Base-by-base conservation (phyloP, 1,140 invertebrate species). In the Heterodera carotae region DNA sequence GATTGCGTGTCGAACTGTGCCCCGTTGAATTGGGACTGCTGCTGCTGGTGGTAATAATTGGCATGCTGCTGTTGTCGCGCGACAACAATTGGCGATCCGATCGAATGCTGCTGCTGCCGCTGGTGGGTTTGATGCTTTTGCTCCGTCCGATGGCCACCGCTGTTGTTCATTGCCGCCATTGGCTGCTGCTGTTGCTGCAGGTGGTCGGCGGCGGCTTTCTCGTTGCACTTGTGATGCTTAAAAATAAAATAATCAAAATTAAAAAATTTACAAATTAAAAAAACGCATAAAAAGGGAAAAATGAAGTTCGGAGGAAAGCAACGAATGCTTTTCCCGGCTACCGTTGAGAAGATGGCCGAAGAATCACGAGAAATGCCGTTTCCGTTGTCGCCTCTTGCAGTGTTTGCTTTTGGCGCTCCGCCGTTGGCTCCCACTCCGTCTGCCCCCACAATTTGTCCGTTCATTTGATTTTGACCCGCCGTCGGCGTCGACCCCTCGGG, bases 291-390 rank as follows among this genome's bases (percentile, higher is more conserved):
- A 43, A 43, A 43, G 6, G 39, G 39, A 43, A 43, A 43, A 43
- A 12, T 6, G 12, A 43, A 43, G 39, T 8, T 8, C 39, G 39
- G 39, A 43, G 39, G 39, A 43, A 43, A 12, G 12, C 39, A 53
- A 18, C 12, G 22, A 53, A 22, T 15, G 5, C 34, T 74, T 74
- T 60, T 36, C 4, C 25, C 27, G 15, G 27, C 18, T 62, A 74
- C 71, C 71, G 71, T 74, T 10, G 71, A 62, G 64, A 62, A 64
- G 27, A 36, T 64, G 56, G 39, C 53, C 25, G 71, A 74, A 12
- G 71, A 34, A 12, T 74, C 71, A 27, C 71, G 71, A 25, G 71
- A 74, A 31, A 74, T 18, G 70, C 25, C 10, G 36, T 72, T 56
- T 56, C 36, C 64, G 48, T 29, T 74, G 33, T 43, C n/a, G 3